Conservation (phyloP, 2,888 invertebrate genomes). For the Apamea anceps region DNA sequence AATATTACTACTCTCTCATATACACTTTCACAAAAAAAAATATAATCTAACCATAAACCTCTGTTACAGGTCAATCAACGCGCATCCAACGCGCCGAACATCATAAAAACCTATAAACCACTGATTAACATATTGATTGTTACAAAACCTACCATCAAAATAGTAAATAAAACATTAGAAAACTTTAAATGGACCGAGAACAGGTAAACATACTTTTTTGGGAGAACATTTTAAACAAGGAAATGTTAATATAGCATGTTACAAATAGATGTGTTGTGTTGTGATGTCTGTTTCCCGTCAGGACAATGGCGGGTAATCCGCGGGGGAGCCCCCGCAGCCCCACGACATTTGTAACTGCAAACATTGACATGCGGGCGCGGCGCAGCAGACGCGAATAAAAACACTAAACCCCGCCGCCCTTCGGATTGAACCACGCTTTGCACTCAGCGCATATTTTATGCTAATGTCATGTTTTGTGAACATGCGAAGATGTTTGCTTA, state of each 20-base stretch:
- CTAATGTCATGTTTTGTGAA: conserved; percentile 50
- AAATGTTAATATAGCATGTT: conserved; percentile 21
- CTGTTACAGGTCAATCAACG: conserved; percentile 52
- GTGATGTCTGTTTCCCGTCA: conserved; percentile 51
- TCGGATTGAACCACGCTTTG: conserved; percentile 41
- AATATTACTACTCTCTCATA: conserved; percentile 24
- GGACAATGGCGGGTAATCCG: conserved; percentile 66
- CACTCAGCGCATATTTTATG: conserved; percentile 55
- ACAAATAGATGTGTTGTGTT: conserved; percentile 41
- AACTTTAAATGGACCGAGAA: conserved; percentile 32
- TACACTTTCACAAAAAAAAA: conserved; percentile 42
- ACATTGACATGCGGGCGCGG: conserved; percentile 79
- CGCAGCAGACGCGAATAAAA: conserved; percentile 68
- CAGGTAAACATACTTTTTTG: conserved; percentile 40
- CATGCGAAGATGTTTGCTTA: conserved; percentile 22
- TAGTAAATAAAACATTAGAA: conserved; percentile 47
- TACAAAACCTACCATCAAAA: conserved; percentile 42
- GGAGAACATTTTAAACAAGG: conserved; percentile 18
- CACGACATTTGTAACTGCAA: conserved; percentile 74
- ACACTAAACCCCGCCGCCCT: conserved; percentile 71
- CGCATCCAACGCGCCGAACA: conserved; percentile 42
- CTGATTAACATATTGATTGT: conserved; percentile 62
- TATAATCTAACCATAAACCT: conserved; percentile 41
- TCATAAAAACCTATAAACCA: conserved; percentile 55
- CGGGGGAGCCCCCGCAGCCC: conserved; percentile 46